These are phyloP conservation scores for Lysandra bellargus DNA, from an alignment of 2,888 invertebrate species.

Conservation along the genomic window DNA sequence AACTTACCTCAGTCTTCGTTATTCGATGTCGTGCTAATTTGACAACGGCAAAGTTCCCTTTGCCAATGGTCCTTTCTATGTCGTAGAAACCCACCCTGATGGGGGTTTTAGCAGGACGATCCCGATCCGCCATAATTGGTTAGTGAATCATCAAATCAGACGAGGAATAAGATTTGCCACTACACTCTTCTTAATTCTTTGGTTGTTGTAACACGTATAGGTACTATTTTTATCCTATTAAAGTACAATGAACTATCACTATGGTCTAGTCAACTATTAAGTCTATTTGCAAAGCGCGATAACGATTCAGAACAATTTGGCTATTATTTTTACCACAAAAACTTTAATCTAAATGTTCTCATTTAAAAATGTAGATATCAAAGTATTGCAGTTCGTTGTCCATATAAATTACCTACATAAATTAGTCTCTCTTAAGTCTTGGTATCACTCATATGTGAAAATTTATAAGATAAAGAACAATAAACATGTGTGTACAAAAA, in stretches of 20 bases:
- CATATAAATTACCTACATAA: slow-evolving; percentile 39
- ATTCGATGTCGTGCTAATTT: slow-evolving; percentile 98
- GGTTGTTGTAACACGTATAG: background rate
- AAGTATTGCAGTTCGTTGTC: slow-evolving; percentile 51
- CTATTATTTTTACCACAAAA: slow-evolving; percentile 39
- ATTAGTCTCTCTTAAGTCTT: slow-evolving; percentile 38
- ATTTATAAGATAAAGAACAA: slow-evolving; percentile 52
- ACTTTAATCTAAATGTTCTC: slow-evolving; percentile 39
- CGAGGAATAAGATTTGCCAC: slow-evolving; percentile 49
- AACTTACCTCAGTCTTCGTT: slow-evolving; percentile 97
- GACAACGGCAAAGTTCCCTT: slow-evolving; percentile 99
- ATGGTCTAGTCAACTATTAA: background rate
- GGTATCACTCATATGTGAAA: slow-evolving; percentile 47
- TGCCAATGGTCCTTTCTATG: slow-evolving; percentile 98
- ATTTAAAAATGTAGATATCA: slow-evolving; percentile 56
- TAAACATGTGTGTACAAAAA: slow-evolving; percentile 59
- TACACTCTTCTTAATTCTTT: slow-evolving; percentile 42
- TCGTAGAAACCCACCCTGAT: slow-evolving; percentile 98
- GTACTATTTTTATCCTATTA: slow-evolving; percentile 17
- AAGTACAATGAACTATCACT: slow-evolving; percentile 22
- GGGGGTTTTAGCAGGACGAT: slow-evolving; percentile 83
- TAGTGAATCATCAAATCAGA: slow-evolving; percentile 58
- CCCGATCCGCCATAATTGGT: slow-evolving; percentile 79
- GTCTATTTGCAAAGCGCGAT: slow-evolving; percentile 25
- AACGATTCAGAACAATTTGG: slow-evolving; percentile 38